phyloP scores from a whole-genome alignment of 2,113 vertebrate species.

The Mastomys natalensis region DNA sequence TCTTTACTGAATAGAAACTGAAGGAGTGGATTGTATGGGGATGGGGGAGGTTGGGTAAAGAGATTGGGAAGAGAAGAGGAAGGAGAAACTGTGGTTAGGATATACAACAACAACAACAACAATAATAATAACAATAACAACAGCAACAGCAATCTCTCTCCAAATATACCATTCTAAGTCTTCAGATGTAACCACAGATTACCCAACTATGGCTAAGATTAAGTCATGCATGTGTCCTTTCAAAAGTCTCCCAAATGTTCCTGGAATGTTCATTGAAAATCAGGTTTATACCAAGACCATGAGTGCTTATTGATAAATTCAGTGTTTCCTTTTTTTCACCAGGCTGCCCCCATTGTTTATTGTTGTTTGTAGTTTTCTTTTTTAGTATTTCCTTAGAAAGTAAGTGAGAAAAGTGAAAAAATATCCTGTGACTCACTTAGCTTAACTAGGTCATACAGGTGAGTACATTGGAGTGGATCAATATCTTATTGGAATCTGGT shows the following conservation, averaged over 20 bases:
- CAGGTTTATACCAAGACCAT: background rate
- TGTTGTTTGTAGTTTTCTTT: background rate
- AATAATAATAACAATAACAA: background rate
- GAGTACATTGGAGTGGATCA: background rate
- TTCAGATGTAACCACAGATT: background rate
- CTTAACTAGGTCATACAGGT: background rate
- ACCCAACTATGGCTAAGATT: background rate
- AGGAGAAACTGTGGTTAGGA: background rate
- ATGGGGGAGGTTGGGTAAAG: background rate
- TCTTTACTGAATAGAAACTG: background rate
- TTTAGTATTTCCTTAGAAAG: background rate
- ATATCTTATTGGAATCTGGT: background rate
- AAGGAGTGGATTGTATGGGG: background rate
- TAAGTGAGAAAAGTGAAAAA: background rate
- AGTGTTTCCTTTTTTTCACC: background rate
- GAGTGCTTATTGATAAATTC: background rate
- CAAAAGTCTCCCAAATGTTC: background rate
- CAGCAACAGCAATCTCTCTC: background rate
- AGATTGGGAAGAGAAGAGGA: background rate
- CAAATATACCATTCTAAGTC: background rate
- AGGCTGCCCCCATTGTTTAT: background rate
- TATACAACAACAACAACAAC: background rate
- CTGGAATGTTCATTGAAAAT: background rate
- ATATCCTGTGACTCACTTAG: background rate
- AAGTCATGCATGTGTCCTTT: background rate